Evolutionary conservation across 2,797 vertebrate species (phyloP).

Genomic region (Aeoliscus strigatus): DNA sequence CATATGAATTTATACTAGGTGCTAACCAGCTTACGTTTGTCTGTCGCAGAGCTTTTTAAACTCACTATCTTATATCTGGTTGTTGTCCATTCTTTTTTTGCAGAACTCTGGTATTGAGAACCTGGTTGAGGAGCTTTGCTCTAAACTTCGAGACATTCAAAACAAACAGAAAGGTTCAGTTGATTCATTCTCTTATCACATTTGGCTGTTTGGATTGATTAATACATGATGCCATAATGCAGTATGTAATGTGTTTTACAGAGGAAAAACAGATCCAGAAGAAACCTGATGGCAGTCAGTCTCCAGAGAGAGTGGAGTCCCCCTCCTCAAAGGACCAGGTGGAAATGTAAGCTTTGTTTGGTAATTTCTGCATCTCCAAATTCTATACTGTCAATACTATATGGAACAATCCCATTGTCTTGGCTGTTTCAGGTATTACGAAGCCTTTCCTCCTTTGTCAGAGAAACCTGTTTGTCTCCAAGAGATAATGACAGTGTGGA

Average conservation of each 20-base stretch:
- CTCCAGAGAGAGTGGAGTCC: conserved; percentile 89
- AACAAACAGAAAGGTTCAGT: conserved; percentile 91
- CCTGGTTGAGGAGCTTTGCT: conserved; percentile 98
- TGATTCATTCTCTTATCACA: not conserved
- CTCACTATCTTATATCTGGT: not conserved
- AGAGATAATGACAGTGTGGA: conserved; percentile 99
- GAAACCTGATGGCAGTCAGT: conserved; percentile 88
- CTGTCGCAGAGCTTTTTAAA: not conserved
- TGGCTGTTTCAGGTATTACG: conserved; percentile 90
- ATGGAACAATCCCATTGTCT: no score
- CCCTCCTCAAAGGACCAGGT: conserved; percentile 97
- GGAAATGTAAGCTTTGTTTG: conserved; percentile 87
- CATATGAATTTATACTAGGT: no score
- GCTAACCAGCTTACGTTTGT: no score
- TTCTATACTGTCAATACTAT: conserved; percentile 2
- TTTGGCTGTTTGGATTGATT: not conserved
- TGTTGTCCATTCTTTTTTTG: conserved; percentile 29
- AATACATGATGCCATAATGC: not conserved
- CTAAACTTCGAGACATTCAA: conserved; percentile 96
- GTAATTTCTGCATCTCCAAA: not conserved
- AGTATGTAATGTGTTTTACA: conserved; percentile 56
- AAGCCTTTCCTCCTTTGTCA: conserved; percentile 98
- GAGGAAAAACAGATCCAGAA: conserved; percentile 93
- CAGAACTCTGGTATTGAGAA: conserved; percentile 99
- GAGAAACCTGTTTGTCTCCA: conserved; percentile 98